Evolutionary conservation across 2,888 invertebrate species (phyloP), one percentile per base, ranked within the genome.

Genomic region (Trichacis sp.): DNA sequence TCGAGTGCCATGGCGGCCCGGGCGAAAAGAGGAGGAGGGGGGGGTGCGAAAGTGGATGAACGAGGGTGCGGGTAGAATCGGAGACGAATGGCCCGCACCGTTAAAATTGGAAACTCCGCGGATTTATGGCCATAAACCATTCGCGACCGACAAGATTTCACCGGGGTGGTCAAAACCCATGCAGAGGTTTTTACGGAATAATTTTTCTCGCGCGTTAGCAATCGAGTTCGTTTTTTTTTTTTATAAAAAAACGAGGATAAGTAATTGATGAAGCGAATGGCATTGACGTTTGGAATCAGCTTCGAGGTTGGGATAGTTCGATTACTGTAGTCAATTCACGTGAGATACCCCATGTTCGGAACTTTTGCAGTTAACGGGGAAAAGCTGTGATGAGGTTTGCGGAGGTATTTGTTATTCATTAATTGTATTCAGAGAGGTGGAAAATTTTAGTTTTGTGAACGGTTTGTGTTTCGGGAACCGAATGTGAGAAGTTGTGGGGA

Each of bases 21-120:
- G 42, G 50, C 19, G 14, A 60, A 55, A 58, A n/a, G n/a, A n/a
- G n/a, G 24, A 24, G 4, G 24, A 5, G 24, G 59, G 17, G 43
- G 24, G 46, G 40, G 43, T 38, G 45, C 45, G 36, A 47, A 24
- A 55, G 29, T 46, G 36, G 46, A 38, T 42, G 43, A 20, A 36
- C 24, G 45, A 29, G 24, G 18, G 29, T 19, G 18, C 33, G 45
- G 29, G 58, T 14, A 38, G 11, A 18, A 40, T 36, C 17, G 46
- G 59, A 72, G 71, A 74, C 72, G 73, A 73, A 76, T 71, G 71
- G 69, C 69, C 68, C 56, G 58, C 62, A 68, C 65, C 61, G 73
- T 73, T 73, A 68, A 74, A 73, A 74, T 75, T 73, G 74, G 73
- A 73, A 73, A 71, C 64, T 65, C 67, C 53, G 49, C 70, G 72